Percentiles rank a stretch among this genome's conserved stretches.
Conservation (phyloP, 2,888 invertebrate species). For the Alviniconcha strummeri region DNA sequence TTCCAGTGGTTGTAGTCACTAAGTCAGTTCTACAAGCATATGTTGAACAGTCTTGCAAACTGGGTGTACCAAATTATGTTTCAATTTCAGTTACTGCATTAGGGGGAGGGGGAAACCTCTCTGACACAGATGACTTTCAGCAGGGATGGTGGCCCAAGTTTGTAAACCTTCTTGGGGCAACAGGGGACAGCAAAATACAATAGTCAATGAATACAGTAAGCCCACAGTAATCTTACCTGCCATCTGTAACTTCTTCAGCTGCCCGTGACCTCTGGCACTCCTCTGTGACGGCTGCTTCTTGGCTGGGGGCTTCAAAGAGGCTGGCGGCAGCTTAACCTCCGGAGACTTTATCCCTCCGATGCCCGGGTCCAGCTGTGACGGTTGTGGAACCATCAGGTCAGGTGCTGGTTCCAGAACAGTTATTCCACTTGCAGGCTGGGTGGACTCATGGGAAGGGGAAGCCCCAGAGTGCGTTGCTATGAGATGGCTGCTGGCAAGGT, state of each 20-base stretch:
- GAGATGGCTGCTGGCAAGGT: slow-evolving; percentile 13
- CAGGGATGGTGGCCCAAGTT: too few species aligned
- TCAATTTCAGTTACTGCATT: too few species aligned
- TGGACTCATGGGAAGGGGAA: background rate
- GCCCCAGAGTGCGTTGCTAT: background rate
- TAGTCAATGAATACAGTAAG: too few species aligned
- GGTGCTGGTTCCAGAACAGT: background rate
- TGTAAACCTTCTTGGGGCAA: too few species aligned
- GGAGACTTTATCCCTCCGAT: slow-evolving; percentile 1
- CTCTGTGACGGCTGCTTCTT: background rate
- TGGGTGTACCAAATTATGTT: too few species aligned
- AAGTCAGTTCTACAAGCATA: too few species aligned
- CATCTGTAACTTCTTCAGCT: background rate
- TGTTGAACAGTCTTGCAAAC: too few species aligned
- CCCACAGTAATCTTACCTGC: too few species aligned
- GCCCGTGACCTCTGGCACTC: slow-evolving; percentile 3
- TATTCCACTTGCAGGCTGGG: background rate
- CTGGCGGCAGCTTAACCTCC: background rate
- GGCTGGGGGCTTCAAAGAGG: background rate
- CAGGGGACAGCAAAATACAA: too few species aligned
- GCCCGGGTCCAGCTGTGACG: background rate
- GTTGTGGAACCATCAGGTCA: slow-evolving; percentile 2
- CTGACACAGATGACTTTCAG: too few species aligned
- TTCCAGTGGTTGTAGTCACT: too few species aligned
- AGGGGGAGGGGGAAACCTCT: too few species aligned